Evolutionary conservation across 53 echinoderm and acorn worm genomes (phyloP), one percentile per base, ranked within the genome.

Genomic region (Holothuria scabra): DNA sequence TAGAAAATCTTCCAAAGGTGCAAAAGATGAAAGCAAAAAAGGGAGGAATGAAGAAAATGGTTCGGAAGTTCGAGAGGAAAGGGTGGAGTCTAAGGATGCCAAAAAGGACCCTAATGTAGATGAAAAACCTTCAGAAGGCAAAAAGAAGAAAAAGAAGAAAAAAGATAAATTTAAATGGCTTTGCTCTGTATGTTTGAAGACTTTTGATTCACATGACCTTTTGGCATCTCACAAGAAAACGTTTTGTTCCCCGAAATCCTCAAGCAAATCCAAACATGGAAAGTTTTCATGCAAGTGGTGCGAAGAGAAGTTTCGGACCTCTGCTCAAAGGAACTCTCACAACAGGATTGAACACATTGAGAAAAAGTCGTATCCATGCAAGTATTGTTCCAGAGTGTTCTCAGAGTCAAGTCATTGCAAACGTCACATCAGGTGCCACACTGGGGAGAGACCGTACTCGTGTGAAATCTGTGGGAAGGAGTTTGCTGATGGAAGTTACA

Each of bases 371-470:
- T 81, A 38, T 29, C 82, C 82, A 29, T 81, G 82, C 61, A 28
- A 30, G n/a, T 46, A 61, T 37, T 81, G 82, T 49, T 21, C 37
- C 3, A 64, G 82, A 8, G 41, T 81, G 18, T 81, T 81, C 65
- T 35, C 62, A 24, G 82, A 81, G n/a, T 81, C 82, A 7, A 81
- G 82, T 38, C 64, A 81, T 64, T 81, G 82, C 38, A 81, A 81
- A 38, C 60, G 82, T n/a, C 82, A 81, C 65, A 32, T 81, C 64
- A 61, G 62, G 31, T 41, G 41, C 28, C 82, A 81, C 29, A 81
- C 82, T 19, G 82, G 82, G 28, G 82, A 81, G 38, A 81, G 65
- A 64, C 82, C 82, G 5, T 81, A 21, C 64, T 63, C 65, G 8
- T 81, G 82, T 64, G 23, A 61, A 33, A 41, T 81, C 14, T 81